A percentile compares a stretch with the other conserved stretches of the same genome.
Evolutionary conservation across 2,888 invertebrate species (phyloP).

Genomic region (Drosophila anceps): DNA sequence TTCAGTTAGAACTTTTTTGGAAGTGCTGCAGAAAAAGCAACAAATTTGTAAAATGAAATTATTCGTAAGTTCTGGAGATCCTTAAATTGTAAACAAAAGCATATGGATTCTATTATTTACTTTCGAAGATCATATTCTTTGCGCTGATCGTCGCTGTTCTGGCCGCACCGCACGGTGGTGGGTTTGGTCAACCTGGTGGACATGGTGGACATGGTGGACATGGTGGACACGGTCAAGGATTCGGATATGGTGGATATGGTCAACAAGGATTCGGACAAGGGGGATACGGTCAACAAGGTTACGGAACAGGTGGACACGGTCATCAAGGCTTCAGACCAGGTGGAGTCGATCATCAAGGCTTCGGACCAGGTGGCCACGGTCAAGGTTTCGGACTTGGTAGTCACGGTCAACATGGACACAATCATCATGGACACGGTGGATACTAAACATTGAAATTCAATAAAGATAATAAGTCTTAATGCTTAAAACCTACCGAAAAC

Average conservation of each 20-base stretch:
- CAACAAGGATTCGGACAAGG: slow-evolving; percentile 37
- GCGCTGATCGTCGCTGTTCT: slow-evolving; percentile 65
- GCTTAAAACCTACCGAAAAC: too few relatives aligned
- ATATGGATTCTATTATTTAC: background rate
- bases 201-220: slow-evolving; percentile 41
- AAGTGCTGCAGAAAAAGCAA: slow-evolving; percentile 29
- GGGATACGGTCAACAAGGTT: slow-evolving; percentile 30
- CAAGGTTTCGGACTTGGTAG: slow-evolving; percentile 36
- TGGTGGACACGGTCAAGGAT: slow-evolving; percentile 37
- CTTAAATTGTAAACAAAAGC: background rate
- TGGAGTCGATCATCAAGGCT: slow-evolving; percentile 38
- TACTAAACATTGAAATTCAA: too few relatives aligned
- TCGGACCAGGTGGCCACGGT: slow-evolving; percentile 49
- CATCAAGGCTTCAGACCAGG: slow-evolving; percentile 26
- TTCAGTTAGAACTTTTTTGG: slow-evolving; percentile 47
- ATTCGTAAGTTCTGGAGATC: slow-evolving; percentile 53
- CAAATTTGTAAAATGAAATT: slow-evolving; percentile 64
- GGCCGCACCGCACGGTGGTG: slow-evolving; percentile 38
- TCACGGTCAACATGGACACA: slow-evolving; percentile 16
- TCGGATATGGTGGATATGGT: slow-evolving; percentile 41
- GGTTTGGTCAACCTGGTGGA: slow-evolving; percentile 16
- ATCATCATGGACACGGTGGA: too few relatives aligned
- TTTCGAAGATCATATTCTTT: slow-evolving; percentile 59
- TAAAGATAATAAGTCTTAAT: too few relatives aligned
- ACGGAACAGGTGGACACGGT: slow-evolving; percentile 26